Evolutionary conservation across 2,888 invertebrate genomes (phyloP), one percentile per base, ranked within the genome.

Genomic region (Sminthurinus aureus): DNA sequence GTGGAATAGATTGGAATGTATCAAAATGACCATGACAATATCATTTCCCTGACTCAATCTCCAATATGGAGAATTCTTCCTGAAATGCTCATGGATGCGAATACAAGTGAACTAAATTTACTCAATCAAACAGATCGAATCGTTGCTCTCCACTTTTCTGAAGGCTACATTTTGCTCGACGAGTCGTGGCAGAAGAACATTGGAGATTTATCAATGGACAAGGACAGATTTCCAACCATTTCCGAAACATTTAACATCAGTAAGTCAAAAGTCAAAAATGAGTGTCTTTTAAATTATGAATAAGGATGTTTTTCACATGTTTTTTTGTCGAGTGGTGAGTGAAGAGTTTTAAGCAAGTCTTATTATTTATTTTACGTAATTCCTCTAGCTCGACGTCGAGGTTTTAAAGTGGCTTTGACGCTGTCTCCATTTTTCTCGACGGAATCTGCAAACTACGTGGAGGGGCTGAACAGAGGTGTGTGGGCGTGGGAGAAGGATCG

Each of bases 41-140:
- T 96, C 81, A 94, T 95, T 87, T 94, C 94, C 0, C 90, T 96
- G 15, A 92, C 96, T 69, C 94, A 94, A 0, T 96, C 96, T 90
- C 96, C 96, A 0, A 94, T 97, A 0, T 97, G 96, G 96, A 94
- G 95, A 90, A 95, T 96, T 84, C 94, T 95, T 0, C 94, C 95
- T 0, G 92, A 88, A 81, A 85, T 87, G 92, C 8, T 92, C 92
- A 86, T 94, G 88, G 91, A 92, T 64, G 93, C 93, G 85, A 90
- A 85, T 86, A 82, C 94, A 6, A 93, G 93, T 86, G 94, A 95
- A 92, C 89, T 91, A 0, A 93, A 94, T 0, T 94, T 96, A 80
- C 94, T 94, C 6, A 95, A 96, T 89, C 96, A 96, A 88, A 96
- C 96, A 0, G 95, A 96, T 89, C 94, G 94, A 84, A 94, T 96